Base-by-base conservation (phyloP, 2,888 invertebrate species). In the Agrilus biguttatus region DNA sequence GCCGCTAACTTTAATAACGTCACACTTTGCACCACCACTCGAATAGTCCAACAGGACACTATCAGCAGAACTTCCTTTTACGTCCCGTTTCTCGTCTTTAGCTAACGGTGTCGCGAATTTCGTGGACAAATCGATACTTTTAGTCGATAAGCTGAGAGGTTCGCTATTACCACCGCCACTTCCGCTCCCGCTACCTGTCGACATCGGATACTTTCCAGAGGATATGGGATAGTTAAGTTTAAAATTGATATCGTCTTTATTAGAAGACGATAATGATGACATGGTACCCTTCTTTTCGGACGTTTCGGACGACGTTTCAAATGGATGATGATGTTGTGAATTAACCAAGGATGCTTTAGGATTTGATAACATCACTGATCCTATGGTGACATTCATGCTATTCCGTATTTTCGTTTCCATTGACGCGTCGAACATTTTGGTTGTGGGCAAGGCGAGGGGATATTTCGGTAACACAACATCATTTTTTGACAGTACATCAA, bases 11-110 rank as follows among this genome's bases (percentile, higher is more conserved):
- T 45, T 47, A 39, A 13, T 28, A 19, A 7, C 34, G 28, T 45
- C 45, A 10, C 38, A 21, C 41, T 47, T 47, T 19, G 36, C 37
- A 34, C 36, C 35, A 8, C 48, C 38, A 12, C 75, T 70, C 0
- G 80, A 78, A 56, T 79, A 80, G 55, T 80, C 80, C 43, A 81
- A 55, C 45, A 81, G 56, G 67, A 78, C 74, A 53, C 81, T 81
- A 42, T 59, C 59, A n/a, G 49, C 54, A 36, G 56, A 53, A 40
- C 44, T 49, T 42, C 51, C 52, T 37, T 52, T 50, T 14, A 46
- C 44, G 34, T 60, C 57, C 39, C 56, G 55, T 43, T 59, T 62
- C 47, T 60, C 61, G 46, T 64, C 63, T 40, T 59, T 61, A 12
- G 69, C 55, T 2, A 65, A 59, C 1, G 65, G 61, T 36, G 65